phyloP scores from a whole-genome alignment of 2,888 invertebrate genomes.

The Acronicta aceris region DNA sequence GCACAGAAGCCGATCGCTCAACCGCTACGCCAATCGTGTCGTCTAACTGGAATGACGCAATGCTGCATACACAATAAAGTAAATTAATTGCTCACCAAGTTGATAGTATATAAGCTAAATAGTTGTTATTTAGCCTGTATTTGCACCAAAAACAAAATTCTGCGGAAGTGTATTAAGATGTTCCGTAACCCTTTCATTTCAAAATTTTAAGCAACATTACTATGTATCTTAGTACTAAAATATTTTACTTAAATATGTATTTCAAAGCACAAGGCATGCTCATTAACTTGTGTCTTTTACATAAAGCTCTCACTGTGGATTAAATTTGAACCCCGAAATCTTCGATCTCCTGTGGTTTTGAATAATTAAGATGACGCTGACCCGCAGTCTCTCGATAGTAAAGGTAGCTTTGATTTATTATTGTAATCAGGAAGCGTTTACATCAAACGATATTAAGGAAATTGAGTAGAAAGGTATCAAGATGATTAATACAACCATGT shows the following conservation, averaged over 20 bases:
- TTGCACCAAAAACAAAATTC: too few species aligned
- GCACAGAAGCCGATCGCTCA: too few species aligned
- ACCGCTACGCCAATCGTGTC: too few species aligned
- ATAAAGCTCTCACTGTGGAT: constrained; percentile 33
- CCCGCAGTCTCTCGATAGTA: constrained; percentile 34
- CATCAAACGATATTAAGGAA: constrained; percentile 15
- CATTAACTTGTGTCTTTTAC: constrained; percentile 30
- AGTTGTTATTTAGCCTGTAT: too few species aligned
- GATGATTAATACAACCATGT: background rate
- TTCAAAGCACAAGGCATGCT: constrained; percentile 15
- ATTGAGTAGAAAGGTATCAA: background rate
- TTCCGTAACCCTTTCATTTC: too few species aligned
- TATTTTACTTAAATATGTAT: constrained; percentile 22
- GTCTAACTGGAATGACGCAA: too few species aligned
- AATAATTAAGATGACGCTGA: constrained; percentile 49
- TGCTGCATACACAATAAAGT: too few species aligned
- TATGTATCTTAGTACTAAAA: background rate
- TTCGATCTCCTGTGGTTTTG: constrained; percentile 45
- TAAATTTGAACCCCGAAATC: constrained; percentile 51
- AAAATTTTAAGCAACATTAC: background rate
- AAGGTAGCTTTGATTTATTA: constrained; percentile 34
- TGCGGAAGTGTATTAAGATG: too few species aligned
- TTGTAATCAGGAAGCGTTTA: constrained; percentile 37
- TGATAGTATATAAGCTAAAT: too few species aligned
- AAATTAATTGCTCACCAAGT: too few species aligned